phyloP scores from a whole-genome alignment of 2,113 vertebrate genomes.

The Todiramphus chloris region DNA sequence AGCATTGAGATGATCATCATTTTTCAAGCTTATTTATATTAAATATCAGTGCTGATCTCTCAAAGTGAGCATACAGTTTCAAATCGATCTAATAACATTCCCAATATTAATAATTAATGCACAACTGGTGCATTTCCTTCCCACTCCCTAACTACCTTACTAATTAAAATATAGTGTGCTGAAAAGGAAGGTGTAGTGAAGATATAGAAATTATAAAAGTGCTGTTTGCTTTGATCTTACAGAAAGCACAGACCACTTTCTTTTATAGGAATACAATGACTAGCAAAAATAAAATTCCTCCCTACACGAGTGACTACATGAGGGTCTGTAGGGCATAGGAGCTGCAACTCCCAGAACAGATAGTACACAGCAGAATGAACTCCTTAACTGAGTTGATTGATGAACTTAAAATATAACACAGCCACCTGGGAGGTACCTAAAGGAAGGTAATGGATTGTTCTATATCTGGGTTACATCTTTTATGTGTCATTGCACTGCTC shows the following conservation, averaged over 20 bases:
- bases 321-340: neutral
- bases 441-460: neutral
- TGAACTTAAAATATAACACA: neutral
- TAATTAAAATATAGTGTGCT: neutral
- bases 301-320: neutral
- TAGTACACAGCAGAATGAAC: neutral
- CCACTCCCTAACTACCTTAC: neutral
- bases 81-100: neutral
- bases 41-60: neutral
- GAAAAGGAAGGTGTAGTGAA: neutral
- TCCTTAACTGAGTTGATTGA: neutral
- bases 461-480: neutral
- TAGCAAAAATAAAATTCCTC: neutral
- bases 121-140: neutral
- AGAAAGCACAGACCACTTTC: neutral
- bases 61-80: neutral
- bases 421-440: neutral
- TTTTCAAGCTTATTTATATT: neutral
- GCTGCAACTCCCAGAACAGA: neutral
- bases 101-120: neutral
- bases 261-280: neutral
- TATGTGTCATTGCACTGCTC: neutral
- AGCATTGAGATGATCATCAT: neutral
- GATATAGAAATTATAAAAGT: neutral
- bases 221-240: neutral